These are phyloP conservation scores for Eupsilia transversa DNA, from an alignment of 2,888 invertebrate species.

Conservation along the genomic window DNA sequence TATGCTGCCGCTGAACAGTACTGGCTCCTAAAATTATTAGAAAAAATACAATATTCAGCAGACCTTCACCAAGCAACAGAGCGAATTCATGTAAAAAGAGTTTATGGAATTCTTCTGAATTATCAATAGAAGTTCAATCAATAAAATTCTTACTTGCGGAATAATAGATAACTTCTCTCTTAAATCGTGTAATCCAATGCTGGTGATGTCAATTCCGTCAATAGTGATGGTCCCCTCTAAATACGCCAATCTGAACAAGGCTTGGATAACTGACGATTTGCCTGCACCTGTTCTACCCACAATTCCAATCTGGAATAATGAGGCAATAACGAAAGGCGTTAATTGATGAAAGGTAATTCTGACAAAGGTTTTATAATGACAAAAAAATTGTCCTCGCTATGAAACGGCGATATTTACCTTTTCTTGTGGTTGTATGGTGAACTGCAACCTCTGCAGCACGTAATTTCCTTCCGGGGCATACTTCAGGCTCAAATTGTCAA, in stretches of 20 bases:
- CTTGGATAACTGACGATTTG: conserved; percentile 93
- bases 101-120: not conserved
- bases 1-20: conserved; percentile 95
- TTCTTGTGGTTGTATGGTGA: conserved; percentile 87
- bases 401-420: conserved; percentile 77
- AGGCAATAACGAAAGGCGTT: not conserved
- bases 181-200: conserved; percentile 91
- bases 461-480: conserved; percentile 88
- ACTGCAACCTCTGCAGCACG: conserved; percentile 89
- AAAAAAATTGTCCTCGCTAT: too few relatives aligned
- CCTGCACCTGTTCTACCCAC: conserved; percentile 93
- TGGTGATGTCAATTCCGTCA: conserved; percentile 91
- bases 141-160: conserved; percentile 85
- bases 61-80: not conserved
- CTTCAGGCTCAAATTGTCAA: conserved; percentile 86
- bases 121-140: not conserved
- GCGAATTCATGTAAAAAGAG: not conserved
- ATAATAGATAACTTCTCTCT: conserved; percentile 92
- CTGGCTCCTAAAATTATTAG: conserved; percentile 92
- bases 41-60: not conserved
- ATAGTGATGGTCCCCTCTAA: conserved; percentile 92
- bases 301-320: conserved; percentile 89
- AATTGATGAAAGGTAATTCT: not conserved
- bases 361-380: not conserved
- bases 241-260: conserved; percentile 92